Conservation (phyloP, 1,140 invertebrate species). For the Drosophila oshimai region DNA sequence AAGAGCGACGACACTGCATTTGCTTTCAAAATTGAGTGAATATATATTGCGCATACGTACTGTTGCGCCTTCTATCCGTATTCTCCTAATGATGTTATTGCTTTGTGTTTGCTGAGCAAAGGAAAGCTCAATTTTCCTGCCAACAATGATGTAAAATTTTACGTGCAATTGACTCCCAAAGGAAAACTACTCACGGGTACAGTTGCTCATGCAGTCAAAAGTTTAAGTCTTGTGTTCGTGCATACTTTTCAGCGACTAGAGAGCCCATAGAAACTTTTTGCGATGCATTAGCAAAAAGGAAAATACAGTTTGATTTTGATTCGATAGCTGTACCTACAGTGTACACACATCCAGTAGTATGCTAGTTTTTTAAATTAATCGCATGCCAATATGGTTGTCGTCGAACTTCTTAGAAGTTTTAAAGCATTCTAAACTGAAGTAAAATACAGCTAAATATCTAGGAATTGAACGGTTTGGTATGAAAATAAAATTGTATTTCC, state of each 20-base stretch:
- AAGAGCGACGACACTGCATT: slow-evolving; percentile 1
- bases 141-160: slow-evolving; percentile 18
- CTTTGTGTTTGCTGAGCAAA: slow-evolving; percentile 4
- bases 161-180: slow-evolving; percentile 23
- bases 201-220: neutral
- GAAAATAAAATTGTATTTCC: too few relatives aligned
- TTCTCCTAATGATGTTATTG: neutral
- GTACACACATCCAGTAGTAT: too few relatives aligned
- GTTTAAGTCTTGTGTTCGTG: neutral
- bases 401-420: too few relatives aligned
- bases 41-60: slow-evolving; percentile 49
- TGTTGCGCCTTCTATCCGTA: neutral
- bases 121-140: slow-evolving; percentile 9
- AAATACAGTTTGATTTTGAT: too few relatives aligned
- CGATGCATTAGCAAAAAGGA: too few relatives aligned
- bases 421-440: too few relatives aligned
- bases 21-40: slow-evolving; percentile 50
- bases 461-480: too few relatives aligned
- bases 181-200: neutral
- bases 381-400: too few relatives aligned
- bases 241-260: neutral
- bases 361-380: too few relatives aligned
- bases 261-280: too few relatives aligned
- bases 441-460: too few relatives aligned
- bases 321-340: too few relatives aligned